phyloP scores from a whole-genome alignment of 2,113 vertebrate genomes.

The Antechinus stuartii region DNA sequence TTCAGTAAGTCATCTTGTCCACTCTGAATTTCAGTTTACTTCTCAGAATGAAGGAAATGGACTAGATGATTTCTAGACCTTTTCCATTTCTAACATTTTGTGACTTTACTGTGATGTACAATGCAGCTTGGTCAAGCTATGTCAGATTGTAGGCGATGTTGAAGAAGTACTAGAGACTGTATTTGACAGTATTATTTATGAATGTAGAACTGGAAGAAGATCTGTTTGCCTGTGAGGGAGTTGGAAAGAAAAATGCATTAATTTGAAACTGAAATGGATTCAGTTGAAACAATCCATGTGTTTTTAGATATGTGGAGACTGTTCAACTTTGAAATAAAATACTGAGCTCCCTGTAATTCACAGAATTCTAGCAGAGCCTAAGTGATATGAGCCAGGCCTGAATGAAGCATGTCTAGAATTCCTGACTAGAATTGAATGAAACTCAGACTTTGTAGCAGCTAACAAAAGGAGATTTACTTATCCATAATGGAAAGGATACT shows the following conservation, averaged over 20 bases:
- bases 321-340: not conserved
- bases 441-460: not conserved
- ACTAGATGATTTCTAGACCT: not conserved
- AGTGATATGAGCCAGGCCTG: no score
- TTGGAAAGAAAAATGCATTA: not conserved
- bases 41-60: not conserved
- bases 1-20: not conserved
- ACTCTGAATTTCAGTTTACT: not conserved
- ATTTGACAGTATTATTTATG: not conserved
- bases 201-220: not conserved
- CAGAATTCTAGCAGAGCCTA: not conserved
- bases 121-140: not conserved
- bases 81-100: not conserved
- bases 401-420: not conserved
- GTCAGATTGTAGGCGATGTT: constrained; percentile 9
- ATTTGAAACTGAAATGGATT: not conserved
- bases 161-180: not conserved
- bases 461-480: not conserved
- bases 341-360: not conserved
- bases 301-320: not conserved
- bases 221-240: constrained; percentile 20
- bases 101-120: not conserved
- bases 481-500: not conserved
- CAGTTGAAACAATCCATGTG: not conserved
- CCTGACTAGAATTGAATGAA: not conserved